These are phyloP conservation scores for Oncorhynchus keta DNA, from an alignment of 2,113 vertebrate genomes.

Conservation along the genomic window DNA sequence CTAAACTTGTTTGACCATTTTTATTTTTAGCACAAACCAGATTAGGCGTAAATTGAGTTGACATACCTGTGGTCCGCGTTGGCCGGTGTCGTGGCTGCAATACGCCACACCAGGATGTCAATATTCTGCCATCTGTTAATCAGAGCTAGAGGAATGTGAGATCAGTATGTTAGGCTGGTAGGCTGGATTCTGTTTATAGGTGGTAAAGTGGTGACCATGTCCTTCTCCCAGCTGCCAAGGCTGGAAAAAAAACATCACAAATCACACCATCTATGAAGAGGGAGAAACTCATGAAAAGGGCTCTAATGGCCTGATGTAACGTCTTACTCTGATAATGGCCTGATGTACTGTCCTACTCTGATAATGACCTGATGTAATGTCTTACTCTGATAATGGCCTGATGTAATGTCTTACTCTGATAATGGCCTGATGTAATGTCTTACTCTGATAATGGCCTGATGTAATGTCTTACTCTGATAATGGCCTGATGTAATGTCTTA, in stretches of 20 bases:
- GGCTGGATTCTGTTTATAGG: slow-evolving; percentile 11
- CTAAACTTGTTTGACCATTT: not conserved
- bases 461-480: too few species aligned
- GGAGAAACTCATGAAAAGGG: not conserved
- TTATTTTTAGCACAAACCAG: slow-evolving; percentile 17
- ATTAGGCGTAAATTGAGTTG: slow-evolving; percentile 28
- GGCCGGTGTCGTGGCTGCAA: not conserved
- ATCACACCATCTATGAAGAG: too few species aligned
- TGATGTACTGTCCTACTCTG: too few species aligned
- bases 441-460: too few species aligned
- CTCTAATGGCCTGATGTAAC: not conserved
- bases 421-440: too few species aligned
- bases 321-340: too few species aligned
- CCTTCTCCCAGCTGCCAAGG: not conserved
- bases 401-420: too few species aligned
- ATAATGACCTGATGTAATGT: too few species aligned
- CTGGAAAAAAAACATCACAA: not conserved
- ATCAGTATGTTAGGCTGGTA: slow-evolving; percentile 13
- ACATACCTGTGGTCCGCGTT: slow-evolving; percentile 4
- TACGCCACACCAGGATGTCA: not conserved
- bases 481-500: too few species aligned
- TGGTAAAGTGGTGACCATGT: slow-evolving; percentile 5
- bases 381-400: too few species aligned
- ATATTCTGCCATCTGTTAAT: slow-evolving; percentile 11
- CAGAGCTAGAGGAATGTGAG: slow-evolving; percentile 10